These are phyloP conservation scores for Lasiurus borealis DNA, from an alignment of 2,113 vertebrate genomes.

Conservation along the genomic window DNA sequence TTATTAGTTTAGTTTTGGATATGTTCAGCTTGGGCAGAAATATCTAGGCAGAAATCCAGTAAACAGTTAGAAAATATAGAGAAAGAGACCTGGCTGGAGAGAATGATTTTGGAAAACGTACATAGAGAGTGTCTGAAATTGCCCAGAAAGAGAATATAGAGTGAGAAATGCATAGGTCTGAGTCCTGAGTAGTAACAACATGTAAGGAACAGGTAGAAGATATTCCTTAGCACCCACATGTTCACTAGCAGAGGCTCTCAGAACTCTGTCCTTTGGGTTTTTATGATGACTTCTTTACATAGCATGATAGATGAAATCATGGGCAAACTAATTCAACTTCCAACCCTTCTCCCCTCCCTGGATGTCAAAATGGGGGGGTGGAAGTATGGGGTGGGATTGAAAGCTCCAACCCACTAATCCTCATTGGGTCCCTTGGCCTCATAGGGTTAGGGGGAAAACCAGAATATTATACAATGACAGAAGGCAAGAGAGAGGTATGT, in stretches of 20 bases:
- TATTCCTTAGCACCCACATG: not conserved
- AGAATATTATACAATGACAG: not conserved
- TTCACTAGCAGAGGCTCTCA: not conserved
- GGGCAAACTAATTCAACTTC: not conserved
- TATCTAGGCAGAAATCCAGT: slow-evolving; percentile 7
- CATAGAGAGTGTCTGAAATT: not conserved
- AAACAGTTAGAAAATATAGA: not conserved
- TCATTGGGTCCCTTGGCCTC: not conserved
- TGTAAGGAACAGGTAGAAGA: not conserved
- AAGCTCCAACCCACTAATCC: not conserved
- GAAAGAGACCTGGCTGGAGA: not conserved
- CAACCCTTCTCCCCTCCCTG: not conserved
- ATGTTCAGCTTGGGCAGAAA: not conserved
- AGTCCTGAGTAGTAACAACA: not conserved
- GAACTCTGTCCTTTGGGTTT: not conserved
- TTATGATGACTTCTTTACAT: not conserved
- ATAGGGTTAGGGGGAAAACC: not conserved
- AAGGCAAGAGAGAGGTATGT: not conserved
- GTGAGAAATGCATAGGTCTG: not conserved
- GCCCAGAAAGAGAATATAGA: not conserved
- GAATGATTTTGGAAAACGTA: not conserved
- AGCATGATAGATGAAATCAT: not conserved
- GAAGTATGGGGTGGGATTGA: not conserved
- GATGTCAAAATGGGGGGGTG: not conserved
- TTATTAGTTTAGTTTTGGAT: not conserved